A percentile compares a stretch with the other conserved stretches of the same genome.
These are phyloP conservation scores for Andrena haemorrhoa DNA, from an alignment of 2,888 invertebrate species.

Conservation along the genomic window DNA sequence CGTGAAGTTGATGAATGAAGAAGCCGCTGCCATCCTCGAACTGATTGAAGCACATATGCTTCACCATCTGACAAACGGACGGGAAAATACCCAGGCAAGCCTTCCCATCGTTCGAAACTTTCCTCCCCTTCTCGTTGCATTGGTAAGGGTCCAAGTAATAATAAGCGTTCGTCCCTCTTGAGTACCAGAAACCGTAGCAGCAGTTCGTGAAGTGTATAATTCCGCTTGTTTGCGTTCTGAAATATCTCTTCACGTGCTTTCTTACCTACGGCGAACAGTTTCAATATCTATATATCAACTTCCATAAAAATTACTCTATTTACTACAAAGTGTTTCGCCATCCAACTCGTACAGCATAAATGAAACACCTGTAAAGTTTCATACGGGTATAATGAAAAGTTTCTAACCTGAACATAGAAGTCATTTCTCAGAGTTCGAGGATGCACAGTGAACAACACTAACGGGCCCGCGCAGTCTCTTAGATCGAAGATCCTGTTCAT, in stretches of 20 bases:
- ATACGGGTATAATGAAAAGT: not conserved
- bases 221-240: conserved; percentile 74
- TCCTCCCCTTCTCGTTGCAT: conserved; percentile 75
- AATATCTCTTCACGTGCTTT: conserved; percentile 73
- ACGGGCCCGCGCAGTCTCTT: conserved; percentile 74
- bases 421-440: conserved; percentile 64
- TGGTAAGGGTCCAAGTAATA: conserved; percentile 82
- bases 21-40: conserved; percentile 79
- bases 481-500: conserved; percentile 81
- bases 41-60: conserved; percentile 78
- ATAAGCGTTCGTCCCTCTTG: conserved; percentile 75
- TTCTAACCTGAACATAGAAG: conserved; percentile 68
- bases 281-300: not conserved
- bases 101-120: conserved; percentile 66
- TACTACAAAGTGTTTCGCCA: too few species aligned
- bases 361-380: too few species aligned
- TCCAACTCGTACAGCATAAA: too few species aligned
- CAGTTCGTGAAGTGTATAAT: conserved; percentile 82
- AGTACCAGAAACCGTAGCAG: conserved; percentile 83
- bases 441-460: conserved; percentile 68
- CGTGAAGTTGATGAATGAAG: conserved; percentile 80
- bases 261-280: conserved; percentile 59
- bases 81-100: conserved; percentile 79
- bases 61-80: conserved; percentile 76
- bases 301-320: too few species aligned